Conservation (phyloP, 2,113 vertebrate species). For the Ploceus nigricollis region DNA sequence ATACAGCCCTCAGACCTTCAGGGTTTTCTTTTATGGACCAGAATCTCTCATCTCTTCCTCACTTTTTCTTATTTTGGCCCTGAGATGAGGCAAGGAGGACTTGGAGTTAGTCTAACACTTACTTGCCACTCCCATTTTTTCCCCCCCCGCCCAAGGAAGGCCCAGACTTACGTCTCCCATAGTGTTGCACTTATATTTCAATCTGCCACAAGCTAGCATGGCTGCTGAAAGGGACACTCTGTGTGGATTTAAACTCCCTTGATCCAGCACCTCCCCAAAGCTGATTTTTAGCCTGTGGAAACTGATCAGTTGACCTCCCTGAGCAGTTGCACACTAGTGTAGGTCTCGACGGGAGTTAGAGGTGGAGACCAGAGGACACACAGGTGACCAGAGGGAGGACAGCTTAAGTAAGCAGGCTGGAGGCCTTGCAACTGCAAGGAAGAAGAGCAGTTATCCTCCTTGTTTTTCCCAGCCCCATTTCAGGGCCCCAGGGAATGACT, state of each 20-base stretch:
- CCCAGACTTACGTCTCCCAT: not conserved
- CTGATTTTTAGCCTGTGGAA: not conserved
- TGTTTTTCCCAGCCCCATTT: not conserved
- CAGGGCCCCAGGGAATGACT: not conserved
- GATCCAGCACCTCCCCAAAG: not conserved
- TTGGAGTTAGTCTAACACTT: not conserved
- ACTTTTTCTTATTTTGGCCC: not conserved
- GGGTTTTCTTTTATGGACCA: not conserved
- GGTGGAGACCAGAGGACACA: not conserved
- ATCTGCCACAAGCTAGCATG: not conserved
- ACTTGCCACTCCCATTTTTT: not conserved
- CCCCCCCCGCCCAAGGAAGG: not conserved
- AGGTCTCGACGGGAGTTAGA: not conserved
- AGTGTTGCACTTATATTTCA: not conserved
- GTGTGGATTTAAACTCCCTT: not conserved
- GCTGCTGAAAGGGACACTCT: not conserved
- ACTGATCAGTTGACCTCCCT: accelerated
- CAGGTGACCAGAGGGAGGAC: not conserved
- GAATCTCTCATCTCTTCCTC: not conserved
- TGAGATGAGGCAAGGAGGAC: not conserved
- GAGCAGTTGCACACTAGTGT: not conserved
- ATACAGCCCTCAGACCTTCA: not conserved
- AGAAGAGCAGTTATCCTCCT: not conserved
- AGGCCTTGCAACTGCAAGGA: accelerated
- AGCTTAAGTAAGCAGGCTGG: not conserved